Evolutionary conservation across 2,797 vertebrate species (phyloP).

Genomic region (Anisognathus igniventris): DNA sequence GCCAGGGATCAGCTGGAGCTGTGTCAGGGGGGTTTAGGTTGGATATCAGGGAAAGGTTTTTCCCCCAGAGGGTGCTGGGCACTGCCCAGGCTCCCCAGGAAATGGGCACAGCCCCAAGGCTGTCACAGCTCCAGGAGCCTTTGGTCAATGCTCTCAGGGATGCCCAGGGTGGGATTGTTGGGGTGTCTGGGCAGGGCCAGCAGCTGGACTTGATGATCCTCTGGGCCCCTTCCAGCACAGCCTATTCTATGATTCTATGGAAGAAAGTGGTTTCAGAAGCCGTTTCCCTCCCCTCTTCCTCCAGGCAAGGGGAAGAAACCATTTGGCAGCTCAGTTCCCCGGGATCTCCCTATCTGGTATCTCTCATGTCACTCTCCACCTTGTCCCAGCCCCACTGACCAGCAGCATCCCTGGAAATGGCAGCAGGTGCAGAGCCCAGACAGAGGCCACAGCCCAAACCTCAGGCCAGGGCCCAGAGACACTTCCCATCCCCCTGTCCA

Average conservation of each 20-base stretch:
- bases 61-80: background rate
- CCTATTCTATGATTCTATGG: fast-evolving
- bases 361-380: fast-evolving
- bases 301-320: fast-evolving
- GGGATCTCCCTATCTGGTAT: background rate
- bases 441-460: background rate
- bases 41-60: fast-evolving
- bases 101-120: fast-evolving
- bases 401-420: background rate
- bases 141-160: fast-evolving
- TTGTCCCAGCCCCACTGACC: background rate
- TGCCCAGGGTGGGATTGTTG: background rate
- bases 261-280: background rate
- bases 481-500: background rate
- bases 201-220: fast-evolving
- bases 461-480: background rate
- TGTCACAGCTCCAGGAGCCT: background rate
- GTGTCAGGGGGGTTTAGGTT: fast-evolving
- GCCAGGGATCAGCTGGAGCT: background rate
- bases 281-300: background rate
- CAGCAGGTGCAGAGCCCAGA: background rate
- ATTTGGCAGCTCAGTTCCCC: background rate
- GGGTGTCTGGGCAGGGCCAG: background rate
- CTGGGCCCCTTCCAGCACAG: background rate
- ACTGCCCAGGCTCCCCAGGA: background rate